These are phyloP conservation scores for Sebastes hopkinsi DNA, from an alignment of 2,797 vertebrate species.

Conservation along the genomic window DNA sequence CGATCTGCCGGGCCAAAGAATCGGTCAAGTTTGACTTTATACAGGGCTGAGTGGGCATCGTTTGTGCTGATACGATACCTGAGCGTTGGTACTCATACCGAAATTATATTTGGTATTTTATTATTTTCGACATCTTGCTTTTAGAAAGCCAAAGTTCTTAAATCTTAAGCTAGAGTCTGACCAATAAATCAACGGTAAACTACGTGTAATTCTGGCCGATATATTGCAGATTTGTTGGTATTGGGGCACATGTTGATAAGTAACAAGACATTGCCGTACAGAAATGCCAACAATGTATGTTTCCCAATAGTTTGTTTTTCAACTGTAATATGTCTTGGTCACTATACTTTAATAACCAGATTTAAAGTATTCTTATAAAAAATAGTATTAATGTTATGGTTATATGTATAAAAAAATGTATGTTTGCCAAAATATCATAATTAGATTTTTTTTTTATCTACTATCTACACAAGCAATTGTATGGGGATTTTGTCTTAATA, in stretches of 20 bases:
- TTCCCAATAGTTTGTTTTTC: neutral
- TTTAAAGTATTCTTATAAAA: neutral
- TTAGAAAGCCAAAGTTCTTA: neutral
- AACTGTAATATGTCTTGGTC: neutral
- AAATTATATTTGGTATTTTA: neutral
- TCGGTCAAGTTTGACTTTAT: neutral
- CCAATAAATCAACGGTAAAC: neutral
- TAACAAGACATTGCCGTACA: neutral
- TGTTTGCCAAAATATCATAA: neutral
- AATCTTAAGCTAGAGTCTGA: neutral
- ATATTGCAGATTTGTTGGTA: neutral
- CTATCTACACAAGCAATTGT: neutral
- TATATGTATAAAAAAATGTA: neutral
- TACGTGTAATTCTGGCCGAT: neutral
- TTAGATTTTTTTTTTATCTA: neutral
- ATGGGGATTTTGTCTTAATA: neutral
- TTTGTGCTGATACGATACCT: neutral
- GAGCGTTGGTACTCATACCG: neutral
- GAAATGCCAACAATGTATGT: too few species aligned
- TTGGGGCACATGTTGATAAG: neutral
- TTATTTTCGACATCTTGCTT: neutral
- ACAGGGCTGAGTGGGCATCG: neutral
- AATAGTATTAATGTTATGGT: neutral
- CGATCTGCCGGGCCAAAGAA: slow-evolving; percentile 18
- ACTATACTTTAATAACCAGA: neutral